Evolutionary conservation across 2,113 vertebrate species (phyloP), one percentile per base, ranked within the genome.

Genomic region (Clarias gariepinus): DNA sequence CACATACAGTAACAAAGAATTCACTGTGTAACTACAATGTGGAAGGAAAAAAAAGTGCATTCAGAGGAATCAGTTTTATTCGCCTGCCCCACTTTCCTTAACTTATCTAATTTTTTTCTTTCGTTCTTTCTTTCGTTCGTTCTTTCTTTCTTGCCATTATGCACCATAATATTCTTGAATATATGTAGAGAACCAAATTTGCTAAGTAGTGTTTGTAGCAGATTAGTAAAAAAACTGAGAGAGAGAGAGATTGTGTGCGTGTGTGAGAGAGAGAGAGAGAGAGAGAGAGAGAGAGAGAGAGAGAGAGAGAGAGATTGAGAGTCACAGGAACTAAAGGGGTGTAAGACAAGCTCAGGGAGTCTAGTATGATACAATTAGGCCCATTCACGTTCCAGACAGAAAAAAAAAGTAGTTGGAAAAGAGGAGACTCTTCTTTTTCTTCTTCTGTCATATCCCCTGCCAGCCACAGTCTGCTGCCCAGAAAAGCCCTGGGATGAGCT

Each of bases 31-130:
- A 89, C 86, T 83, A 69, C 88, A 84, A 80, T 47, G 88, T 61
- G 55, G 74, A 89, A 77, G 87, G 86, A 53, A 87, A 66, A 76
- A 81, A 88, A 83, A 82, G 36, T 89, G 63, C 63, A 78, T 60
- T 89, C 81, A 86, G 81, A 88, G 82, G 83, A 88, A 88, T 91
- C 89, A 92, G 92, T 91, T 92, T 85, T 87, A 90, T 90, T 89
- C 66, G n/a, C 63, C 84, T 94, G 92, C 85, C 91, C 91, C 88
- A 92, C 89, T 93, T 94, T 93, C 87, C 60, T 55, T 68, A 71
- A 36, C 36, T 63, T 47, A 36, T 30, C 57, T 9, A 57, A 18
- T 57, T 16, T 63, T 23, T 33, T 36, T 10, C 16, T 25, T 15
- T 82, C 41, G 60, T 47, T 60, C 52, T 74, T 15, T 63, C n/a